Conservation (phyloP, 2,113 vertebrate genomes). For the Aleadryas rufinucha region DNA sequence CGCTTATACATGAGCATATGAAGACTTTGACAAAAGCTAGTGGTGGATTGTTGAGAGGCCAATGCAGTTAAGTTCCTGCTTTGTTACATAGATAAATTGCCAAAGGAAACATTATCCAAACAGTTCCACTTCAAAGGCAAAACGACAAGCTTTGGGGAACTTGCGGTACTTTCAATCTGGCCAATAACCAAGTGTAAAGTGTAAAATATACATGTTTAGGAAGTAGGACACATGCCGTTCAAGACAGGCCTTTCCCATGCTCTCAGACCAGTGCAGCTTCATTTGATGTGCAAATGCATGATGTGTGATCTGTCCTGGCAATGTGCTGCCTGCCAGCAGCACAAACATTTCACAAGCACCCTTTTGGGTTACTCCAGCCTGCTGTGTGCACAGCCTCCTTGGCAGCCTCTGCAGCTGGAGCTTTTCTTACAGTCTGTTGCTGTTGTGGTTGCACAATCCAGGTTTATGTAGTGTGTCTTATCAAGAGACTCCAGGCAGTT, state of each 20-base stretch:
- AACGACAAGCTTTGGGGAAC: constrained; percentile 57
- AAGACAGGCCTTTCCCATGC: constrained; percentile 62
- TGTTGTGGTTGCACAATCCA: background rate
- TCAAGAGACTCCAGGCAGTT: background rate
- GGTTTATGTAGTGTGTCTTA: background rate
- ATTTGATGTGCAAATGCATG: constrained; percentile 59
- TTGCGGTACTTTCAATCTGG: constrained; percentile 60
- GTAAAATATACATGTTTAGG: constrained; percentile 60
- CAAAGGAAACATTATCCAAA: constrained; percentile 75
- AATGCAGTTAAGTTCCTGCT: constrained; percentile 14
- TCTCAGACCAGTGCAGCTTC: constrained; percentile 45
- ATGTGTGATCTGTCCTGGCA: constrained; percentile 55
- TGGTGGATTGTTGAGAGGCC: background rate
- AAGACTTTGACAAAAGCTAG: background rate
- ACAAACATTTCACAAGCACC: constrained; percentile 40
- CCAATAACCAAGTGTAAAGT: constrained; percentile 65
- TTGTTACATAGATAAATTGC: constrained; percentile 68
- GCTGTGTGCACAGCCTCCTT: background rate
- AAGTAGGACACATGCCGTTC: constrained; percentile 60
- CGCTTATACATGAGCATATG: background rate
- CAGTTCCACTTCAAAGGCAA: constrained; percentile 75
- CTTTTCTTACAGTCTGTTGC: background rate
- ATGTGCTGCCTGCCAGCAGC: constrained; percentile 23
- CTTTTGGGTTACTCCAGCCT: constrained; percentile 29
- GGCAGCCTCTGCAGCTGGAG: constrained; percentile 29